Base-by-base conservation (phyloP, 92 coral and sea anemone genomes). In the Siderastrea siderea region DNA sequence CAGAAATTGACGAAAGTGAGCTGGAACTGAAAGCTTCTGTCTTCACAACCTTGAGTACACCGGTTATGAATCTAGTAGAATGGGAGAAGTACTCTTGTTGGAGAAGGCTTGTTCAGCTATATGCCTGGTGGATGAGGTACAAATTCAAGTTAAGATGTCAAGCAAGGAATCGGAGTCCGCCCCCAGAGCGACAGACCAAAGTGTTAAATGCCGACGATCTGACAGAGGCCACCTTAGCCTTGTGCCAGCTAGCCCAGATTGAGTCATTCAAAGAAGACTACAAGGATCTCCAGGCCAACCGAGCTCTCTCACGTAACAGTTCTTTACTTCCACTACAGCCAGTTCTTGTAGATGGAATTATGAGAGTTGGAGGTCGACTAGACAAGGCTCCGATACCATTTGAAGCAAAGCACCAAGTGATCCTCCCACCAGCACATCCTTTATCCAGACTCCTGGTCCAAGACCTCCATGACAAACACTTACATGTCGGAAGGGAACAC, bases 381-480 rank as follows among this genome's bases (percentile, higher is more conserved):
- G 14, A 2, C 52, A 51, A 10, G 78, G 76, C 13, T 17, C 58
- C 1, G 52, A 61, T 4, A 64, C 48, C 5, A 26, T 67, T 47
- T n/a, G 91, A 88, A 19, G 52, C 80, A 60, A 88, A 52, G 16
- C 83, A 82, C 45, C 88, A 82, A 66, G 79, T 64, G 7, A 8
- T 88, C 15, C 77, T 89, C 16, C 17, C 82, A 1, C 48, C 82
- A 15, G 15, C 61, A 1, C 88, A 89, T 14, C 74, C 74, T 10
- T 7, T 81, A 3, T 55, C 91, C 8, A 73, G 52, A 14, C 5
- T 63, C 1, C 2, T 89, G 8, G 84, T 54, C 26, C 87, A 76
- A 67, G 81, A 88, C 65, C 12, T 80, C 49, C 91, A 81, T 13
- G 44, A 73, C 51, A 47, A 10, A 50, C 80, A 84, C 48, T 47